Evolutionary conservation across 1,140 invertebrate genomes (phyloP), one percentile per base, ranked within the genome.

Genomic region (Melipona quadrifasciata): DNA sequence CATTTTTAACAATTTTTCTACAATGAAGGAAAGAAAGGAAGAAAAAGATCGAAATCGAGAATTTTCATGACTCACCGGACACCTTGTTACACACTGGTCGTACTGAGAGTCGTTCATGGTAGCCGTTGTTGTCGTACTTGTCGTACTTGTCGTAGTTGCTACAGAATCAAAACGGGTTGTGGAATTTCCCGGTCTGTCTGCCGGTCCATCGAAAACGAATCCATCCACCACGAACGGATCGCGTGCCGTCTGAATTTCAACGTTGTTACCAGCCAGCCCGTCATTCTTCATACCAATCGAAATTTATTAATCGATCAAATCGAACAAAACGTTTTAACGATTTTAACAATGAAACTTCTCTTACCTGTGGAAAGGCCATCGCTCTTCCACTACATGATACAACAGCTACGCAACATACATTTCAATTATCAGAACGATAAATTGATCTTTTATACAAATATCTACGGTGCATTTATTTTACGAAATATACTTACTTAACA

Each of bases 201-300:
- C 86, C 3, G 91, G 90, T 16, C 90, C 91, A 12, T 92, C 89
- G 57, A 92, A 92, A 61, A 79, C n/a, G 17, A 92, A 91, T 11
- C 87, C 85, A 65, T 92, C 89, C 39, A 65, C 86, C 47, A 16
- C 39, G 58, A 51, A 64, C 27, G 16, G 3, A 6, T 3, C 24
- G 17, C 1, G 24, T 51, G 3, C 14, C 11, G 21, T 12, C 19
- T 57, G 1, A 58, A 55, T 6, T 17, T 16, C 31, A 27, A 17
- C 31, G 4, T 39, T 57, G 12, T 0, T 31, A 34, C 1, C 12
- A 27, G 17, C 0, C 21, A 24, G 0, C 17, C 10, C 70, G n/a
- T 80, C n/a, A 11, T 61, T 27, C 70, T 73, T 87, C 0, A 4
- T 27, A 84, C 17, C 21, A n/a, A 1, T 6, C 2, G 16, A 34